Percentiles rank a stretch among this genome's conserved stretches.
Conservation (phyloP, 2,113 vertebrate genomes). For the Penelope pileata region DNA sequence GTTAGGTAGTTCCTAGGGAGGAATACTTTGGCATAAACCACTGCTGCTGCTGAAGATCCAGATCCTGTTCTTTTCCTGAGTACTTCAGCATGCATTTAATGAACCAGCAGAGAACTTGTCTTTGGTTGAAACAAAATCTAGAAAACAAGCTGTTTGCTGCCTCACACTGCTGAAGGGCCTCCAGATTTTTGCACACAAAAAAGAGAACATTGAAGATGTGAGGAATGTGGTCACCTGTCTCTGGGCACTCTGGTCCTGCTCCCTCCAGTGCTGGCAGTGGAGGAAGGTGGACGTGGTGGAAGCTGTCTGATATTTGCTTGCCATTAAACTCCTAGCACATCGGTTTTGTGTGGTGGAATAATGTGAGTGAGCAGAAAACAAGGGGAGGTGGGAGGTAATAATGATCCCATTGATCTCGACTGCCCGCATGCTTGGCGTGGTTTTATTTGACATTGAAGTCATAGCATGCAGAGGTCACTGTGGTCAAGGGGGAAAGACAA, state of each 20-base stretch:
- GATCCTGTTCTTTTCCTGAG: background rate
- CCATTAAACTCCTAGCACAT: background rate
- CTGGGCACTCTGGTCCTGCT: fast-evolving
- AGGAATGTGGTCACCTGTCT: background rate
- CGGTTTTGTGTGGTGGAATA: background rate
- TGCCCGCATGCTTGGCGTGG: background rate
- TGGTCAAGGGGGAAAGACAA: background rate
- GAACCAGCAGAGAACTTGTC: background rate
- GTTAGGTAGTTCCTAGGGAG: background rate
- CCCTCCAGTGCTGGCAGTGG: background rate
- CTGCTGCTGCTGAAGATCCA: background rate
- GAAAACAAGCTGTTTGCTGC: background rate
- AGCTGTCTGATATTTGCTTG: fast-evolving
- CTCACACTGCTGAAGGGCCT: background rate
- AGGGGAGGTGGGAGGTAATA: background rate
- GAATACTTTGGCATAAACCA: background rate
- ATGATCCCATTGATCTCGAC: background rate
- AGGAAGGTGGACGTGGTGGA: background rate
- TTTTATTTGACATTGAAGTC: background rate
- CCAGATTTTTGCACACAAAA: background rate
- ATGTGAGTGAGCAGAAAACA: background rate
- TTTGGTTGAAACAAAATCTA: background rate
- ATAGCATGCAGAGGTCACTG: background rate
- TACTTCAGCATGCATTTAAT: background rate
- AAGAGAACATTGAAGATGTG: background rate